Evolutionary conservation across 2,113 vertebrate species (phyloP).

Genomic region (Oreotrochilus melanogaster): DNA sequence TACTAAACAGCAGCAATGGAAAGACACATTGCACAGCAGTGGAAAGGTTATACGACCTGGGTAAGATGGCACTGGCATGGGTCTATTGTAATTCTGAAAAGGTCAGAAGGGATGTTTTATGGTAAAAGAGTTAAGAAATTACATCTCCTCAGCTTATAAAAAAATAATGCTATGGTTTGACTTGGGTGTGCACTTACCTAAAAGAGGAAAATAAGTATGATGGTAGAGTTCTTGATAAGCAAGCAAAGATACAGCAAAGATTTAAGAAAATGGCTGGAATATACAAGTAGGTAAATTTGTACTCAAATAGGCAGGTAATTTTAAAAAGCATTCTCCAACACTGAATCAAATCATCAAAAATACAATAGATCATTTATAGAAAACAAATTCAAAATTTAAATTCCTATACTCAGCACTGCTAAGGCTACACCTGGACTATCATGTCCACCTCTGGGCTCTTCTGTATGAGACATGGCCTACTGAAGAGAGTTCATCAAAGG

Average conservation of each 20-base stretch:
- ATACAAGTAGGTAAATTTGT: neutral
- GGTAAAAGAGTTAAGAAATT: neutral
- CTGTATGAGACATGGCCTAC: neutral
- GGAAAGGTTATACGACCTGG: neutral
- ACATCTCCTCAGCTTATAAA: neutral
- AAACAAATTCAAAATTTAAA: neutral
- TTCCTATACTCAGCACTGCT: neutral
- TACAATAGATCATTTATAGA: neutral
- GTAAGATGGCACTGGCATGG: neutral
- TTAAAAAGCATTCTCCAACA: neutral
- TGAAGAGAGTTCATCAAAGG: neutral
- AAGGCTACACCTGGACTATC: neutral
- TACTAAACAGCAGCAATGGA: neutral
- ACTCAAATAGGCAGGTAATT: neutral
- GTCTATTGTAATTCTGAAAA: neutral
- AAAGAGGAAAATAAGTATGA: neutral
- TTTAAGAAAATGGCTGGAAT: neutral
- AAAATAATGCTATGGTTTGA: neutral
- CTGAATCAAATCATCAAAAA: neutral
- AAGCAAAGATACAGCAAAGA: neutral
- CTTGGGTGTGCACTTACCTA: rapidly evolving
- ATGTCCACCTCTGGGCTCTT: neutral
- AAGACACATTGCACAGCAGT: neutral
- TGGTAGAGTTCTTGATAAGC: neutral
- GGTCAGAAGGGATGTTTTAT: neutral